Conservation (phyloP, 2,888 invertebrate genomes). For the Chymomyza caudatula region DNA sequence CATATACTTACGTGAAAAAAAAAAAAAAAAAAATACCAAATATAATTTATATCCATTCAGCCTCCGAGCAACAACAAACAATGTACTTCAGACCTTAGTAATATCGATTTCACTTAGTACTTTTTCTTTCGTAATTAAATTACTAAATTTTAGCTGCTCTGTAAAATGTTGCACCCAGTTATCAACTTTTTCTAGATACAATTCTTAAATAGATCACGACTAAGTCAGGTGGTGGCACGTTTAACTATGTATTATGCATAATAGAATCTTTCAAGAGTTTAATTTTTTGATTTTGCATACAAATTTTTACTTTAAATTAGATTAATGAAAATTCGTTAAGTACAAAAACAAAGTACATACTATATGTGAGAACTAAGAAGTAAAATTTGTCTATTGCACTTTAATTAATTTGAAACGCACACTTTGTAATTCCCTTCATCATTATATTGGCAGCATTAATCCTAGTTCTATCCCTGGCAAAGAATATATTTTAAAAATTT, state of each 20-base stretch:
- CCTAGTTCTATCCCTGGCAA: too few species aligned
- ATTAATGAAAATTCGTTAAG: not conserved
- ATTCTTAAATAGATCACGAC: not conserved
- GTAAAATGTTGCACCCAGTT: conserved; percentile 63
- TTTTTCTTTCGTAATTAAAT: conserved; percentile 16
- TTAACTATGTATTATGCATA: conserved; percentile 21
- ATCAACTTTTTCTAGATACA: not conserved
- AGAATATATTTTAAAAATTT: too few species aligned
- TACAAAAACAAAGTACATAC: not conserved
- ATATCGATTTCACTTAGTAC: conserved; percentile 33
- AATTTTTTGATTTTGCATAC: not conserved
- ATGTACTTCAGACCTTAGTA: conserved; percentile 17
- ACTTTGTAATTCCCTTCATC: not conserved
- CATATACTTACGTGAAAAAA: conserved; percentile 13
- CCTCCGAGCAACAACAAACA: not conserved
- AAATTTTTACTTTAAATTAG: not conserved
- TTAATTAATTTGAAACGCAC: not conserved
- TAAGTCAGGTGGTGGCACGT: conserved; percentile 56
- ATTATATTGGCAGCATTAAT: too few species aligned
- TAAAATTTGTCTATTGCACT: conserved; percentile 9
- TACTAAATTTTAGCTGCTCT: conserved; percentile 63
- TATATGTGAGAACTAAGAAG: conserved; percentile 35
- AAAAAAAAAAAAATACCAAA: conserved; percentile 25
- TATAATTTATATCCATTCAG: conserved; percentile 12
- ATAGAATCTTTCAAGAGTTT: not conserved